Percentiles rank a stretch among this genome's conserved stretches.
Evolutionary conservation across 2,888 invertebrate species (phyloP).

Genomic region (Yponomeuta plumbellus): DNA sequence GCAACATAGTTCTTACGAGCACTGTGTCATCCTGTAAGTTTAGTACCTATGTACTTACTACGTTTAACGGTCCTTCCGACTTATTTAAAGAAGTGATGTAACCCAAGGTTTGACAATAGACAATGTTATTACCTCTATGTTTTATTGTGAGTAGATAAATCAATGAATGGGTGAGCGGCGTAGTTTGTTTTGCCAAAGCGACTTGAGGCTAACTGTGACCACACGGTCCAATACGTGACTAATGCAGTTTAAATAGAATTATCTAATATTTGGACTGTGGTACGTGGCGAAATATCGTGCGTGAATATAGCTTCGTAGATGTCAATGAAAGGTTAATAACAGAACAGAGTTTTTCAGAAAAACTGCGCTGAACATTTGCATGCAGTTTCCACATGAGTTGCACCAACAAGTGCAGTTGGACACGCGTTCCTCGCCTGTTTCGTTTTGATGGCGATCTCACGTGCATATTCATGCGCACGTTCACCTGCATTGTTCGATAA

Average conservation of each 20-base stretch:
- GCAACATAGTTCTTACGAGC: not conserved
- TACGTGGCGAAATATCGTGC: not conserved
- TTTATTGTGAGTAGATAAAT: not conserved
- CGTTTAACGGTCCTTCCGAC: not conserved
- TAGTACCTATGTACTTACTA: not conserved
- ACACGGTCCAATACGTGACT: slow-evolving; percentile 1
- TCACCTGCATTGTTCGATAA: not conserved
- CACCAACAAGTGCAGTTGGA: not conserved
- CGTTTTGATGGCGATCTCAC: not conserved
- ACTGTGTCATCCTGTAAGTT: not conserved
- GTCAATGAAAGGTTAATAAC: too few relatives aligned
- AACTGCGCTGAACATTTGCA: not conserved
- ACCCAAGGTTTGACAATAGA: not conserved
- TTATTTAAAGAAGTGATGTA: not conserved
- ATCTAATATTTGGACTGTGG: not conserved
- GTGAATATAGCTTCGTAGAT: not conserved
- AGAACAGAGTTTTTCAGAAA: not conserved
- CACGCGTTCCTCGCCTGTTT: not conserved
- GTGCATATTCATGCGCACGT: not conserved
- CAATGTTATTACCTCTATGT: not conserved
- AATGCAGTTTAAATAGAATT: not conserved
- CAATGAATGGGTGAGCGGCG: not conserved
- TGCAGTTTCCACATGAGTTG: not conserved
- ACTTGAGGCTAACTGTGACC: not conserved
- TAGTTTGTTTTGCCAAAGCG: not conserved